These are phyloP conservation scores for Daubentonia madagascariensis DNA, from an alignment of 2,113 vertebrate species.

Conservation along the genomic window DNA sequence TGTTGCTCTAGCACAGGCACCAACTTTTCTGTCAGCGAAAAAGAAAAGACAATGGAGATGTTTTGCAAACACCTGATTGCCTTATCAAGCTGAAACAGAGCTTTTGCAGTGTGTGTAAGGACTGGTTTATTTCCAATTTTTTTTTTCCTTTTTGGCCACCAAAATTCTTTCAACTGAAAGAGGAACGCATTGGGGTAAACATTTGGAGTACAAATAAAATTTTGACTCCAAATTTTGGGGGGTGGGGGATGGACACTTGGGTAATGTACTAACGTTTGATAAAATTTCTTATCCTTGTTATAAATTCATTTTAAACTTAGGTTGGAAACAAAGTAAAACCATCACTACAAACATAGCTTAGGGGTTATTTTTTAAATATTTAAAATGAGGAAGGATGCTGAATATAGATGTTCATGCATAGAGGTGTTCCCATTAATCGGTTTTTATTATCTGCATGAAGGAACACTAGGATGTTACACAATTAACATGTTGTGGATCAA, in stretches of 20 bases:
- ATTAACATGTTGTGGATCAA: background rate
- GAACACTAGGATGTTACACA: background rate
- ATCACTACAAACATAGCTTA: background rate
- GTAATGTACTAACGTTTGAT: background rate
- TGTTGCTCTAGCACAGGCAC: accelerated
- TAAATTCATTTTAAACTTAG: background rate
- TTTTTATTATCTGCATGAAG: background rate
- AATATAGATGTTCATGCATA: accelerated
- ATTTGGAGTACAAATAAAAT: background rate
- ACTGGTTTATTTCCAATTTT: background rate
- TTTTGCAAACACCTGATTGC: background rate
- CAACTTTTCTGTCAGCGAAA: background rate
- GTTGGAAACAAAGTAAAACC: accelerated
- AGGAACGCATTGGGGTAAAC: background rate
- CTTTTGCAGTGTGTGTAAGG: accelerated
- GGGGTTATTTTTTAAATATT: background rate
- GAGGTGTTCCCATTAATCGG: background rate
- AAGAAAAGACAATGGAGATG: background rate
- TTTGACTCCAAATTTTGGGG: background rate
- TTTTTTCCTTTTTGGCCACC: background rate
- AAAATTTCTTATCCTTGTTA: background rate
- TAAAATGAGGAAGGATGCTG: background rate
- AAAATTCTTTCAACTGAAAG: background rate
- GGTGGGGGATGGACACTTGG: accelerated
- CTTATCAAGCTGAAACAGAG: background rate